Percentiles rank a stretch among this genome's conserved stretches.
Conservation (phyloP, 2,797 vertebrate species). For the Lagorchestes hirsutus region DNA sequence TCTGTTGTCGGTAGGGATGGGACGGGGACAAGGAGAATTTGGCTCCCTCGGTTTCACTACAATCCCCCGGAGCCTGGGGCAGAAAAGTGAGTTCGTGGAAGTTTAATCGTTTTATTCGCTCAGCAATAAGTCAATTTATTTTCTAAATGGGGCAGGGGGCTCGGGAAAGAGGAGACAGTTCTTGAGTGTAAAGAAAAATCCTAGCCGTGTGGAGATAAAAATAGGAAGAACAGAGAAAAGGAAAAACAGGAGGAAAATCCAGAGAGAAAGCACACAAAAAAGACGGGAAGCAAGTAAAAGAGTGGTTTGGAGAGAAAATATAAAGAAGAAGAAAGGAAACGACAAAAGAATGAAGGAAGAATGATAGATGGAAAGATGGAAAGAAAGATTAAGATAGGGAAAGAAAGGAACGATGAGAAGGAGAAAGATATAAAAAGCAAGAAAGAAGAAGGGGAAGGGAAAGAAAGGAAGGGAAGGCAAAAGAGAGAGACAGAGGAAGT, state of each 20-base stretch:
- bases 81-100: not conserved
- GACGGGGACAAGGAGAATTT: not conserved
- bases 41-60: not conserved
- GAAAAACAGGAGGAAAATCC: not conserved
- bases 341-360: not conserved
- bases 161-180: not conserved
- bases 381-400: not conserved
- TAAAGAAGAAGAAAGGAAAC: not conserved
- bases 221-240: not conserved
- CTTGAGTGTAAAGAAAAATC: too few relatives aligned
- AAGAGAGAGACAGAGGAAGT: not conserved
- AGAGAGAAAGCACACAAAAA: not conserved
- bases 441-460: not conserved
- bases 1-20: not conserved
- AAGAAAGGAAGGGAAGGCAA: not conserved
- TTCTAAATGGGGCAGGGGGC: not conserved
- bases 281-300: not conserved
- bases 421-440: not conserved
- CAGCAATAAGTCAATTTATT: not conserved
- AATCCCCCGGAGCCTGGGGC: not conserved
- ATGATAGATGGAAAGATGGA: not conserved
- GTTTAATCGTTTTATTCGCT: not conserved
- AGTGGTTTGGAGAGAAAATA: not conserved
- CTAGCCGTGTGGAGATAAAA: not conserved
- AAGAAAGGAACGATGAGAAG: not conserved